These are phyloP conservation scores for Lepisosteus osseus DNA, from an alignment of 2,113 vertebrate genomes.

Conservation along the genomic window DNA sequence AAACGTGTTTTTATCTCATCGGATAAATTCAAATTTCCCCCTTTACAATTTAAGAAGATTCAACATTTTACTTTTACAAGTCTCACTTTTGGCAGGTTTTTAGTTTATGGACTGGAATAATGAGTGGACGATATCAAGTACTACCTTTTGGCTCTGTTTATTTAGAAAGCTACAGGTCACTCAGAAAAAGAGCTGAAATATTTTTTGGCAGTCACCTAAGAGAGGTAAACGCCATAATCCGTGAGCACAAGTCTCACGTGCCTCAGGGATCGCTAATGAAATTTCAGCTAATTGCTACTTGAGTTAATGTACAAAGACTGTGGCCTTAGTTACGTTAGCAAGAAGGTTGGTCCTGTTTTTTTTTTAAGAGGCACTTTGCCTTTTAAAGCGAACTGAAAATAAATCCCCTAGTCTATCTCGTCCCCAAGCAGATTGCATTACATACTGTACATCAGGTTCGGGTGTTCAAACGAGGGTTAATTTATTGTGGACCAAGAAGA, in stretches of 20 bases:
- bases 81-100: too few species aligned
- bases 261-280: conserved; percentile 64
- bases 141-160: too few species aligned
- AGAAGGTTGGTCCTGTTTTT: conserved; percentile 52
- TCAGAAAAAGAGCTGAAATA: too few species aligned
- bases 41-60: too few species aligned
- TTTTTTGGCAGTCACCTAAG: conserved; percentile 7
- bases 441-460: conserved; percentile 41
- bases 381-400: conserved; percentile 58
- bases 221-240: not conserved
- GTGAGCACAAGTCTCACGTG: not conserved
- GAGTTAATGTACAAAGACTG: conserved; percentile 60
- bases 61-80: too few species aligned
- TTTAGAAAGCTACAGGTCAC: too few species aligned
- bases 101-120: too few species aligned
- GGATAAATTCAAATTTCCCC: too few species aligned
- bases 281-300: conserved; percentile 72
- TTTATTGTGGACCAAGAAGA: conserved; percentile 67
- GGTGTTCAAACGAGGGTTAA: conserved; percentile 67
- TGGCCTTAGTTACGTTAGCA: conserved; percentile 44
- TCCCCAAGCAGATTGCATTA: conserved; percentile 47
- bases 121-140: too few species aligned
- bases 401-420: conserved; percentile 37
- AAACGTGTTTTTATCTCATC: too few species aligned
- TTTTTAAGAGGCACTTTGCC: conserved; percentile 50